These are phyloP conservation scores for Sibirionetta formosa DNA, from an alignment of 2,797 vertebrate genomes.

Conservation along the genomic window DNA sequence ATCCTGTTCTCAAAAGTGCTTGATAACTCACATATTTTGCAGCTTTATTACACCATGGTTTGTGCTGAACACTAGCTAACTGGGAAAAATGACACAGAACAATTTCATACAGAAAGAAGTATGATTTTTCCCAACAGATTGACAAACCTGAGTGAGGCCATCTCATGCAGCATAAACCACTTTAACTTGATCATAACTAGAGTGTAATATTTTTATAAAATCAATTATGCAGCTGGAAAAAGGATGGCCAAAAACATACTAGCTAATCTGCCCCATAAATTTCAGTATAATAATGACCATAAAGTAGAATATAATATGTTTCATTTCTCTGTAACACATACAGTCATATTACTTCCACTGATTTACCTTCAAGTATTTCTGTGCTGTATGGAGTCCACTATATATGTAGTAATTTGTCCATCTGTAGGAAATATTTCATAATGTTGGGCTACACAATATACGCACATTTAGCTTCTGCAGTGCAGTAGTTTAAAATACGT, in stretches of 20 bases:
- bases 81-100: neutral
- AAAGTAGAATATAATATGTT: neutral
- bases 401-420: neutral
- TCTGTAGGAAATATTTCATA: neutral
- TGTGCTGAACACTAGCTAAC: neutral
- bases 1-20: neutral
- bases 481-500: neutral
- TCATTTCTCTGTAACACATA: neutral
- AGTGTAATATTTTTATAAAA: too few species aligned
- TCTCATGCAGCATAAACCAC: neutral
- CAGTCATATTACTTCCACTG: neutral
- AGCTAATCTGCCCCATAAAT: neutral
- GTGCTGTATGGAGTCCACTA: neutral
- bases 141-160: neutral
- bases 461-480: neutral
- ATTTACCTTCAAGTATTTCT: conserved; percentile 1
- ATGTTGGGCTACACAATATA: neutral
- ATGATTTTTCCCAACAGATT: neutral
- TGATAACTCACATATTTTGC: neutral
- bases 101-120: neutral
- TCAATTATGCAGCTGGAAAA: neutral
- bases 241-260: neutral
- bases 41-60: neutral
- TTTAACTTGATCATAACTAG: neutral
- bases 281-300: neutral